These are phyloP conservation scores for Eulacestoma nigropectus DNA, from an alignment of 2,113 vertebrate species.

Conservation along the genomic window DNA sequence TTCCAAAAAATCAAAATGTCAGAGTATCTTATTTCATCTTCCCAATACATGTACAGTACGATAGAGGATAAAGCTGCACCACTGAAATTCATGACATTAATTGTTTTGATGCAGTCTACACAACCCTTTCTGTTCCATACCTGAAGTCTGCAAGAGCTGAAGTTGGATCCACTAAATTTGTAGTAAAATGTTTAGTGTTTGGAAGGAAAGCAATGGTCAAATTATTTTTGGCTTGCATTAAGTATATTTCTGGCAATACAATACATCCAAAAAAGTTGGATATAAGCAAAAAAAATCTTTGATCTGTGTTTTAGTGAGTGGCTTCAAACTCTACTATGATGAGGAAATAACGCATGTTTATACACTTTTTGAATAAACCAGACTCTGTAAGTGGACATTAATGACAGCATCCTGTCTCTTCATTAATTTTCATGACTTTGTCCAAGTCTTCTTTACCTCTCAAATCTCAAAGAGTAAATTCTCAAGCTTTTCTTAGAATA, in stretches of 20 bases:
- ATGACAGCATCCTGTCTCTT: conserved; percentile 75
- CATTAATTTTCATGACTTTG: conserved; percentile 69
- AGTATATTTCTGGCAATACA: conserved; percentile 51
- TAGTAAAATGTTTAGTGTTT: conserved; percentile 44
- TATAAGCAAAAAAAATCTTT: conserved; percentile 55
- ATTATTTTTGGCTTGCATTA: conserved; percentile 58
- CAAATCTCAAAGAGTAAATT: conserved; percentile 21
- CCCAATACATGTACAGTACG: conserved; percentile 65
- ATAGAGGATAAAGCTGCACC: conserved; percentile 67
- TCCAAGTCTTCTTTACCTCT: conserved; percentile 52
- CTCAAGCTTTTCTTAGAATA: conserved; percentile 48
- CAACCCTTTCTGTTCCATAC: conserved; percentile 50
- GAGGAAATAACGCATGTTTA: conserved; percentile 72
- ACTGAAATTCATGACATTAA: conserved; percentile 62
- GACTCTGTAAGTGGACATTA: conserved; percentile 78
- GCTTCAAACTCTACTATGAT: conserved; percentile 38
- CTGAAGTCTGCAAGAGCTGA: conserved; percentile 23
- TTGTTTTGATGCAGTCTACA: conserved; percentile 54
- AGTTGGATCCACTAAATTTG: conserved; percentile 49
- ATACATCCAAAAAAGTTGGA: conserved; percentile 54
- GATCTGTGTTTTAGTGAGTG: conserved; percentile 65
- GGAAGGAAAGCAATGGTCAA: conserved; percentile 51
- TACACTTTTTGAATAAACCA: conserved; percentile 76
- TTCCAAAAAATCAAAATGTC: conserved; percentile 57
- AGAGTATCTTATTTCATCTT: conserved; percentile 61